A percentile compares a stretch with the other conserved stretches of the same genome.
These are phyloP conservation scores for Pantelozetes paolii DNA, from an alignment of 2,888 invertebrate species.

Conservation along the genomic window DNA sequence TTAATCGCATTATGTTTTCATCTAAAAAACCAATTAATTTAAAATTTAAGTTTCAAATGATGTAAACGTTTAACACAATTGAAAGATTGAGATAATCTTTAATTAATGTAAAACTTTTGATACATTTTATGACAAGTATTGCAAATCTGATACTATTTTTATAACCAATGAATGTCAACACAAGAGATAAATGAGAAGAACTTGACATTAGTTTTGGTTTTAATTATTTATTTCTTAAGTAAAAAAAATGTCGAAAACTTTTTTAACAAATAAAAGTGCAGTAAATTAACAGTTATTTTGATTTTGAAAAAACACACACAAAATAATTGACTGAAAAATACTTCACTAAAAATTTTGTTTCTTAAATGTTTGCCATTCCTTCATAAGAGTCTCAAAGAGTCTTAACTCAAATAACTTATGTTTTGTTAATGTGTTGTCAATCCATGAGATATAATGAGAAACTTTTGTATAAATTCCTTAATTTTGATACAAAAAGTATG, in stretches of 20 bases:
- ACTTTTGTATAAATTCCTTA: constrained; percentile 45
- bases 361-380: background rate
- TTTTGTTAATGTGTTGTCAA: constrained; percentile 30
- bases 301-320: background rate
- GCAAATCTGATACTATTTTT: constrained; percentile 34
- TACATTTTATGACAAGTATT: constrained; percentile 31
- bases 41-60: too few relatives aligned
- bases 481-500: constrained; percentile 36
- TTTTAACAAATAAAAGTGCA: background rate
- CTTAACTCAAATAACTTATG: constrained; percentile 38
- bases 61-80: background rate
- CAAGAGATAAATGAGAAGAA: constrained; percentile 23
- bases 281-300: background rate
- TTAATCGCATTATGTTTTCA: too few relatives aligned
- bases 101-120: background rate
- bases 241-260: background rate
- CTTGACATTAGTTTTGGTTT: constrained; percentile 22
- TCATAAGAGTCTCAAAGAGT: background rate
- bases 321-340: background rate
- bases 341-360: background rate
- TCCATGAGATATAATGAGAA: constrained; percentile 43
- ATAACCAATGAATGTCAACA: constrained; percentile 30
- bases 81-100: background rate
- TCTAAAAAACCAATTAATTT: too few relatives aligned
- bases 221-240: constrained; percentile 11